Evolutionary conservation across 2,113 vertebrate species (phyloP), one percentile per base, ranked within the genome.

Genomic region (Thamnaconus septentrionalis): DNA sequence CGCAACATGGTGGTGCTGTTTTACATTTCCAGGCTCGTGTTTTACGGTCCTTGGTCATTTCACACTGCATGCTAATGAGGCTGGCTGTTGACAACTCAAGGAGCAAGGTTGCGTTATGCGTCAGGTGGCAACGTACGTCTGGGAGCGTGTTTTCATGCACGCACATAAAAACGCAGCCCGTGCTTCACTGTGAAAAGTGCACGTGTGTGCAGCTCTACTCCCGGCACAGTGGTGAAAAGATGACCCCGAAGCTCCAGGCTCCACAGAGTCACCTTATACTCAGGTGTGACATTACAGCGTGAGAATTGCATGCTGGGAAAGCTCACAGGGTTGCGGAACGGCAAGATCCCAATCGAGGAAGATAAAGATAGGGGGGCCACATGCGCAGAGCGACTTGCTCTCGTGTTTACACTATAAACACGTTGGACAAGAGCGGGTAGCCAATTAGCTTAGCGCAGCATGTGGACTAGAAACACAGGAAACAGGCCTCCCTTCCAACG

Each of bases 201-300:
- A 45, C 54, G 31, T 31, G 10, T 54, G 63, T 63, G 66, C 58
- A 75, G 56, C 68, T 62, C 75, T 67, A 40, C 66, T 59, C 55
- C 41, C 63, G 3, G 60, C 86, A 87, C 77, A 61, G 66, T 70
- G 75, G 83, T 85, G 88, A 69, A 75, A 91, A 81, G 69, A 74
- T 87, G 82, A 87, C 86, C 84, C 81, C 64, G 68, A 64, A 73
- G 72, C 65, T 66, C 61, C 56, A 6, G 76, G 68, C 81, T 81
- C 73, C 65, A 52, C 49, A 68, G 69, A 84, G 87, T 85, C 88
- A 91, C 87, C 81, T 90, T 84, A 92, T 89, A 89, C 85, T 76
- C 89, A 83, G 90, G 89, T 92, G 90, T 91, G 88, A 89, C 79
- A 90, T 92, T 89, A 90, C 90, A 91, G 69, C 60, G 77, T 84